Base-by-base conservation (phyloP, 2,113 vertebrate genomes). In the Lamprotornis superbus region DNA sequence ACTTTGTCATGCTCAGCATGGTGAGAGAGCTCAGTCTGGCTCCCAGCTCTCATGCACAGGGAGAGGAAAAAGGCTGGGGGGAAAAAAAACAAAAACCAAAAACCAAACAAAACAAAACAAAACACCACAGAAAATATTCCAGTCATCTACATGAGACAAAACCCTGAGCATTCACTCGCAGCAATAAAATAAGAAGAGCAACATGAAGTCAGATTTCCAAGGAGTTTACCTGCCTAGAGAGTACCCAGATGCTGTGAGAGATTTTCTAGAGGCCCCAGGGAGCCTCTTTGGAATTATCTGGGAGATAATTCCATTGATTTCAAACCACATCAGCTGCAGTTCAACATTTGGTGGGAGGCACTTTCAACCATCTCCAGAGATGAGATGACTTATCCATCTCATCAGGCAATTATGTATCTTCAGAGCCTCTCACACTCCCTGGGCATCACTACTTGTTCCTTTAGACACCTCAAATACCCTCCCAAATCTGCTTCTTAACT, bases 211-310 rank as follows among this genome's bases (percentile, higher is more conserved):
- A 75, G 59, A 30, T 31, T 53, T 76, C 42, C 55, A 42, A 37
- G 22, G 46, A 46, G 44, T 63, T 68, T 7, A 7, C 35, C 56
- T 30, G 49, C 57, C 75, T 59, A 17, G 22, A 82, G 70, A 56
- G 37, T 0, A 1, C 49, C 30, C 17, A 68, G 40, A n/a, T 12
- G 65, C 37, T 0, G 0, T 30, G 25, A 46, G 42, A 40, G 28
- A 13, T 11, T 40, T 46, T 60, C 15, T 33, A 27, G 65, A 87
- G 56, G 74, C 19, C 49, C 11, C 81, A 42, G 40, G 40, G 40
- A 42, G 40, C 40, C 40, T 42, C 40, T 42, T 42, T 42, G 40
- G 40, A 42, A 42, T 42, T 42, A 42, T 64, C 70, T 76, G 67
- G 63, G 49, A 60, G 37, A 8, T 15, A 52, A 73, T 18, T 44